phyloP scores from a whole-genome alignment of 2,797 vertebrate genomes.

The Numenius phaeopus region DNA sequence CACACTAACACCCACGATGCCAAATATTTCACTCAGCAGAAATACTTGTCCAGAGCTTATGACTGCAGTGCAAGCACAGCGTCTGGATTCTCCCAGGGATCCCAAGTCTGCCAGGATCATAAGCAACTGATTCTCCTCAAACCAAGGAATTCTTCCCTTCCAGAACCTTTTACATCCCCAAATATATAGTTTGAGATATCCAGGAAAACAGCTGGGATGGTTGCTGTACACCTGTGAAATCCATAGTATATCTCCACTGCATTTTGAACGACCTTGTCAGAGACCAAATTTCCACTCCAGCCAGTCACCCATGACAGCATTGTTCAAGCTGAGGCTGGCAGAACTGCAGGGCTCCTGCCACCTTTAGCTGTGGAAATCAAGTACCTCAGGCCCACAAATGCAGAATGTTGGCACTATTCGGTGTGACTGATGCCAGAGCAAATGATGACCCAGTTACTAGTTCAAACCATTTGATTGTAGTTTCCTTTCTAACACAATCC shows the following conservation, averaged over 20 bases:
- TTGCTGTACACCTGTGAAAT: neutral
- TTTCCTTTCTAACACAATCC: neutral
- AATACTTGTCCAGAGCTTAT: neutral
- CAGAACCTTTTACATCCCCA: neutral
- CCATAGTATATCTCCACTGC: neutral
- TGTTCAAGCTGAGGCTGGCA: neutral
- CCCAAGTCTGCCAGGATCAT: neutral
- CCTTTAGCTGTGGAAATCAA: neutral
- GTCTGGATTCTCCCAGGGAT: neutral
- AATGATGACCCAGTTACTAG: neutral
- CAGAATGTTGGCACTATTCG: neutral
- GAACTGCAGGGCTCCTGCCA: neutral
- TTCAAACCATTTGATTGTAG: neutral
- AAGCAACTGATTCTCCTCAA: neutral
- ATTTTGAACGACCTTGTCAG: neutral
- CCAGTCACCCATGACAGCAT: rapidly evolving
- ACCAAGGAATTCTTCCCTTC: neutral
- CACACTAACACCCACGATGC: neutral
- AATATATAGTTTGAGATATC: neutral
- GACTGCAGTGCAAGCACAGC: neutral
- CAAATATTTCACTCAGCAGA: neutral
- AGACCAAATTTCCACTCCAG: neutral
- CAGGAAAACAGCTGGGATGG: neutral
- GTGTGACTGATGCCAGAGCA: neutral
- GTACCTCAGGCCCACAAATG: neutral